Base-by-base conservation (phyloP, 2,888 invertebrate genomes). In the Tyria jacobaeae region DNA sequence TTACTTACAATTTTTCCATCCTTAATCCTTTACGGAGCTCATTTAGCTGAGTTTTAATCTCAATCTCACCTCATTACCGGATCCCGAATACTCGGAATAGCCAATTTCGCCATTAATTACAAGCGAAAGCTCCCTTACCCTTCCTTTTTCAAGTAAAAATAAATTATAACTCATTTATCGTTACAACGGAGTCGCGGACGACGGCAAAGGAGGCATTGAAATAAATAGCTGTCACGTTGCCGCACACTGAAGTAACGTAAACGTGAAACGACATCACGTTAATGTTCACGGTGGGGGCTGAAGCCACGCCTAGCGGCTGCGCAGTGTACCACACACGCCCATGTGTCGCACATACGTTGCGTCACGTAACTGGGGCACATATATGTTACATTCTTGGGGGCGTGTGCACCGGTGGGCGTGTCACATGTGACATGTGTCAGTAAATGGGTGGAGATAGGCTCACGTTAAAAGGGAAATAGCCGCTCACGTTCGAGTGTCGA, bases 141-240 rank as follows among this genome's bases (percentile, higher is more conserved):
- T 88, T 87, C 90, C 90, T 89, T 90, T 92, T 91, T 88, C 88
- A 86, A 86, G 93, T 91, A 92, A 93, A 93, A 94, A 93, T 92
- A 92, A 93, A 93, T 94, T 91, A 90, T 92, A 91, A 93, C 87
- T 90, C 92, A 92, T 94, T 93, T 93, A 92, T 93, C 88, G 90
- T 90, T 79, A 83, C 80, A 65, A 83, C 79, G 74, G 75, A 73
- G 73, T 64, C 69, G 78, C 77, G 75, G 79, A 82, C 82, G 83
- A 83, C 77, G 75, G n/a, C n/a, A n/a, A n/a, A n/a, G n/a, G 78
- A 81, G 81, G 82, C 82, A 76, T 74, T 70, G 77, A 84, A 86
- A 90, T 90, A 90, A 90, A 91, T 89, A 87, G 87, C 85, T 85
- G 87, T 89, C 88, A 91, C 89, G 88, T 87, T 82, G 82, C 64